phyloP scores from a whole-genome alignment of 2,888 invertebrate species.

The Caenorhabditis uteleia region DNA sequence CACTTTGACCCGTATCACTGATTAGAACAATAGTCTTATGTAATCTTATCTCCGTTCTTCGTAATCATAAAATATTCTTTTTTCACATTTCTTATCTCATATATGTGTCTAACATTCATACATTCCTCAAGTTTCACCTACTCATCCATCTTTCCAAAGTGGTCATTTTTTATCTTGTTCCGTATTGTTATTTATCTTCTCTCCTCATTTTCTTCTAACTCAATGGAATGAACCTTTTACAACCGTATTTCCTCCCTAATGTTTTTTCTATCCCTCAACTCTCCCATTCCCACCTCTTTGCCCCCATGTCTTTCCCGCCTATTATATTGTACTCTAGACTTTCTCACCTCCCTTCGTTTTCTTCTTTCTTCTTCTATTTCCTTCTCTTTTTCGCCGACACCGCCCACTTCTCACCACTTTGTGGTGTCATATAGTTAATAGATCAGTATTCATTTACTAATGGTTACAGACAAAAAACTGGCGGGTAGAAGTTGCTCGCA shows the following conservation, averaged over 20 bases:
- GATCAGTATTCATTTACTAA: background rate
- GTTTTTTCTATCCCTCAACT: background rate
- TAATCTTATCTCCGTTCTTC: too few relatives aligned
- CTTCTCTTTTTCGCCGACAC: background rate
- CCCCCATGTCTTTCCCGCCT: too few relatives aligned
- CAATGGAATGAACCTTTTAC: background rate
- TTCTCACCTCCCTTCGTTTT: background rate
- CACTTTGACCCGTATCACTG: too few relatives aligned
- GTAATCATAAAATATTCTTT: too few relatives aligned
- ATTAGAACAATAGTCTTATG: too few relatives aligned
- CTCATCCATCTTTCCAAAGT: too few relatives aligned
- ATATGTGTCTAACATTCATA: too few relatives aligned
- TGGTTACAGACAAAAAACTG: slow-evolving; percentile 29
- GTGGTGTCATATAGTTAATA: too few relatives aligned
- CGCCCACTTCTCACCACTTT: too few relatives aligned
- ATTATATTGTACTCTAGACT: background rate
- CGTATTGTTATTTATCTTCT: background rate
- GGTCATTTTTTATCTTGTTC: too few relatives aligned
- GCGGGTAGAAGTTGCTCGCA: slow-evolving; percentile 45
- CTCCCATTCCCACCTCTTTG: background rate
- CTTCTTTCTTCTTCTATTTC: slow-evolving; percentile 2
- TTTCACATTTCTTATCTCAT: too few relatives aligned
- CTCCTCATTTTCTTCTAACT: background rate
- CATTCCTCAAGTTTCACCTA: too few relatives aligned
- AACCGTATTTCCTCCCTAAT: background rate